Evolutionary conservation across 2,888 invertebrate genomes (phyloP).

Genomic region (Matsumyia berberina): DNA sequence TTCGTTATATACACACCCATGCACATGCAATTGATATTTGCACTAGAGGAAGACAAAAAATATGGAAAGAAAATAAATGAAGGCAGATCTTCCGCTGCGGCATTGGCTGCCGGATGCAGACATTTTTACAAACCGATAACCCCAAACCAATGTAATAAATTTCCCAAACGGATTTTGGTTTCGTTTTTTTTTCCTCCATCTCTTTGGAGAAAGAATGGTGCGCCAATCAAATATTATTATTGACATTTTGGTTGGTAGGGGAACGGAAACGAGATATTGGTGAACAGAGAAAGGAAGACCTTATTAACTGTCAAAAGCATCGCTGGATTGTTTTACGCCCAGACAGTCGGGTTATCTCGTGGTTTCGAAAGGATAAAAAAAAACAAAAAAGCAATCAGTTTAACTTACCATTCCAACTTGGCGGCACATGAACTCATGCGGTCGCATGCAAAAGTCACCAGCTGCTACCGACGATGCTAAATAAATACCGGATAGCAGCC

Average conservation of each 20-base stretch:
- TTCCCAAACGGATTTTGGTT: slow-evolving; percentile 34
- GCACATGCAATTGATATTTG: slow-evolving; percentile 71
- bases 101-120: slow-evolving; percentile 60
- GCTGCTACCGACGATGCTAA: slow-evolving; percentile 93
- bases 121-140: slow-evolving; percentile 71
- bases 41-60: slow-evolving; percentile 35
- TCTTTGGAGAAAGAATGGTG: slow-evolving; percentile 26
- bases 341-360: not conserved
- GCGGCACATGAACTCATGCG: slow-evolving; percentile 86
- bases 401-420: slow-evolving; percentile 84
- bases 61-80: slow-evolving; percentile 25
- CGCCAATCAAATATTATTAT: slow-evolving; percentile 73
- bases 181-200: not conserved
- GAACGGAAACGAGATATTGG: slow-evolving; percentile 35
- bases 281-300: not conserved
- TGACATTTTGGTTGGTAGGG: slow-evolving; percentile 61
- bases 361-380: no score
- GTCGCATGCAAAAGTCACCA: slow-evolving; percentile 93
- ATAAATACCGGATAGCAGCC: slow-evolving; percentile 94
- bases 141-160: slow-evolving; percentile 71
- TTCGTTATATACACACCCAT: slow-evolving; percentile 56
- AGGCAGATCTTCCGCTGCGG: slow-evolving; percentile 54
- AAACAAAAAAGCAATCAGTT: not conserved
- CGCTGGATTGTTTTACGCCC: not conserved
- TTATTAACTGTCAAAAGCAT: slow-evolving; percentile 41